Base-by-base conservation (phyloP, 2,888 invertebrate genomes). In the Limenitis camilla region DNA sequence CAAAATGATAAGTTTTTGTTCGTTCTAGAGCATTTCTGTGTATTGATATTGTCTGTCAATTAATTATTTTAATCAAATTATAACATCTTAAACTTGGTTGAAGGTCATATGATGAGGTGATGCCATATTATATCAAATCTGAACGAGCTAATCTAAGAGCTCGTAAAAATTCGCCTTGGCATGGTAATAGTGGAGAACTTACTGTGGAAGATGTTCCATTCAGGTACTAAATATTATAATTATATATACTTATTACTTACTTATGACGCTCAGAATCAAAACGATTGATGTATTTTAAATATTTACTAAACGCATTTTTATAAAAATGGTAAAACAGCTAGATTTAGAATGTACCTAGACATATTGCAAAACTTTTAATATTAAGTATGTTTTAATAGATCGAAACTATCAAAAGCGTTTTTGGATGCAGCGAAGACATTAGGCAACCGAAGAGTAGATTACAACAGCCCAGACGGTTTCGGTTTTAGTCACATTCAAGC, bases 371-470 rank as follows among this genome's bases (percentile, higher is more conserved):
- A n/a, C n/a, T n/a, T n/a, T 41, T n/a, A 28, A 42, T 4, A 29
- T 42, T 11, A 28, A 31, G 49, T 19, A 42, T 45, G 39, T 35
- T 38, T 52, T 76, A 75, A 29, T 73, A 86, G 85, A 53, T 78
- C 86, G 1, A 81, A 89, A 63, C 80, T 93, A 1, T 90, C 92
- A 0, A 88, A 90, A 36, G 91, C 92, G 0, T 91, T 94, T 64
- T 74, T 94, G 5, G 82, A 91, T 39, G 91, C 92, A 0, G 91
- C 90, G 1, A 75, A 86, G 53, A 82, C 92, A 60, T 78, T 90
- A 46, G 94, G 94, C 0, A 88, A 92, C 55, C 88, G 89, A 2
- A 80, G 89, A 61, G 89, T 91, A 4, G 94, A 94, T 70, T 92
- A 93, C 71, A 94, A 94, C 71, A 91, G 91, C 60, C 90, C 90